These are phyloP conservation scores for Dynastes maya DNA, from an alignment of 2,888 invertebrate species.

Conservation along the genomic window DNA sequence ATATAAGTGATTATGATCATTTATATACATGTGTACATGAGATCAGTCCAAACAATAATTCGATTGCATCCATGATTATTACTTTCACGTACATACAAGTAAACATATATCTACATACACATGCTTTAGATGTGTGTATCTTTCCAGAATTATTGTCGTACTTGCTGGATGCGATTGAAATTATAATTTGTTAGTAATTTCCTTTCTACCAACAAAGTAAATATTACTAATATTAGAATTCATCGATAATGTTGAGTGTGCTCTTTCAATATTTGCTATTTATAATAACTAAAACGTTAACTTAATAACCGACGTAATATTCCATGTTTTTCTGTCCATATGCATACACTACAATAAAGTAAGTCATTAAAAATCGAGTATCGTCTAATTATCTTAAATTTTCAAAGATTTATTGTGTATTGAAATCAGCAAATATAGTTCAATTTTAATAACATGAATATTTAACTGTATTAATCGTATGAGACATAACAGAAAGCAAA, in stretches of 20 bases:
- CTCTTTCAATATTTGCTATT: slow-evolving; percentile 15
- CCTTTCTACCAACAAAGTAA: too few relatives aligned
- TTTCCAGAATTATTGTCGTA: background rate
- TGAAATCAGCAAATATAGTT: too few relatives aligned
- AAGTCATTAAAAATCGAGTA: background rate
- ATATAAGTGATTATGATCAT: background rate
- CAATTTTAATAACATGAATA: too few relatives aligned
- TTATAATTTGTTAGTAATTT: background rate
- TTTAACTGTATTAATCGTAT: too few relatives aligned
- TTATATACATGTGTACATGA: background rate
- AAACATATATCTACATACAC: background rate
- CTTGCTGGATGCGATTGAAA: slow-evolving; percentile 6
- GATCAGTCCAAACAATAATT: slow-evolving; percentile 25
- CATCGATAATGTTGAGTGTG: background rate
- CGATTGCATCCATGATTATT: background rate
- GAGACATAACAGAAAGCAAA: too few relatives aligned
- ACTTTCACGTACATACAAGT: background rate
- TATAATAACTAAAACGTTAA: slow-evolving; percentile 6
- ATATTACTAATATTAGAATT: too few relatives aligned
- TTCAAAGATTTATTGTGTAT: too few relatives aligned
- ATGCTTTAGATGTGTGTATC: slow-evolving; percentile 23
- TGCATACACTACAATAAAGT: background rate
- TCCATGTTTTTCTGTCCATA: slow-evolving; percentile 23
- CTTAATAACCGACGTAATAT: background rate
- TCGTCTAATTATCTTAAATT: too few relatives aligned